These are phyloP conservation scores for Ernsta delagoae DNA, from an alignment of 2,888 invertebrate genomes.

Conservation along the genomic window DNA sequence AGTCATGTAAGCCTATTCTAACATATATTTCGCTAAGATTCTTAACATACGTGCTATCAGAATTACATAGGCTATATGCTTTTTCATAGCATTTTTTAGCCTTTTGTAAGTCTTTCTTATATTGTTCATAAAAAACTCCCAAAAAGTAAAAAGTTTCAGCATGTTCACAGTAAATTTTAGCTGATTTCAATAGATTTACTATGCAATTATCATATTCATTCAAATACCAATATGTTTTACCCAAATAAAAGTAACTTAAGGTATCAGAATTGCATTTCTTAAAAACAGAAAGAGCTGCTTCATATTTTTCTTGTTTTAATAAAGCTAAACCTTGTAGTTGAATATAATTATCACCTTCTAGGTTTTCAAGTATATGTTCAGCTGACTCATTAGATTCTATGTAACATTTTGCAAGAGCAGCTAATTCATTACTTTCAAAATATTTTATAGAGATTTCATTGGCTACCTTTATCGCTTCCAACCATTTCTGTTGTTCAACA, in stretches of 20 bases:
- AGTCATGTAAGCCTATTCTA: slow-evolving; percentile 85
- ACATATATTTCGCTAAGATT: slow-evolving; percentile 83
- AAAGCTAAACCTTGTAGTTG: slow-evolving; percentile 81
- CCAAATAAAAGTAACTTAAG: slow-evolving; percentile 85
- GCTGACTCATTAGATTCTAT: slow-evolving; percentile 63
- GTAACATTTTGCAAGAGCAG: slow-evolving; percentile 65
- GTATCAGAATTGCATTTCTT: slow-evolving; percentile 68
- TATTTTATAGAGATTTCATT: slow-evolving; percentile 57
- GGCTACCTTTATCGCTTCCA: slow-evolving; percentile 71
- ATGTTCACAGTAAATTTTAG: slow-evolving; percentile 90
- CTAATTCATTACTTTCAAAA: slow-evolving; percentile 58
- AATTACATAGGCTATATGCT: slow-evolving; percentile 89
- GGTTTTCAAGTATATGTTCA: slow-evolving; percentile 57
- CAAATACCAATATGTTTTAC: slow-evolving; percentile 85
- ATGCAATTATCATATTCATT: slow-evolving; percentile 86
- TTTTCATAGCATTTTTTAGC: slow-evolving; percentile 94
- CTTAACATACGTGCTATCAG: slow-evolving; percentile 87
- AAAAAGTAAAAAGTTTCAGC: slow-evolving; percentile 90
- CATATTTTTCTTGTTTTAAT: slow-evolving; percentile 76
- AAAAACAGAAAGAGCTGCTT: slow-evolving; percentile 84
- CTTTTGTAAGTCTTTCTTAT: slow-evolving; percentile 87
- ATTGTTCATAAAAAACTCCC: slow-evolving; percentile 89
- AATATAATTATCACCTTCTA: slow-evolving; percentile 56
- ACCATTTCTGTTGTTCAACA: slow-evolving; percentile 78
- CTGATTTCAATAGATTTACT: slow-evolving; percentile 87